Evolutionary conservation across 2,797 vertebrate species (phyloP), one percentile per base, ranked within the genome.

Genomic region (Thaleichthys pacificus): DNA sequence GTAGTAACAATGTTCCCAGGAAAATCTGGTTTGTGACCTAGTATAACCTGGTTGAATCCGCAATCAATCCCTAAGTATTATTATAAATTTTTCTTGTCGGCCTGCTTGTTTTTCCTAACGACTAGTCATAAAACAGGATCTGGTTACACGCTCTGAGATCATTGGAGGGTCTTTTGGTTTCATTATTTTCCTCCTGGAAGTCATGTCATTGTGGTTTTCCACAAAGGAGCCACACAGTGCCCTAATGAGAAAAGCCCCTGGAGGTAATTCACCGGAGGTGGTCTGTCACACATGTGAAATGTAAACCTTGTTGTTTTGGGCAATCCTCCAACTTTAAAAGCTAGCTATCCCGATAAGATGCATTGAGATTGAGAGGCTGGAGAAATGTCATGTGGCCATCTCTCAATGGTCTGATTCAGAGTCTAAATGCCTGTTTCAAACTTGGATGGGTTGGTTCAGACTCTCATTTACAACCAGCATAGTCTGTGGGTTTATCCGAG

Each of bases 211-310:
- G 81, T 84, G 80, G 79, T 74, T 72, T 72, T 71, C 2, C 66
- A 84, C 84, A 89, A 86, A 81, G 77, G 69, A 57, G 73, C 76
- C 80, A 75, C 73, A 80, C 76, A 86, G 76, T 17, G 15, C 74
- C 32, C 81, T 65, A 81, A 79, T 80, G 14, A 66, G 71, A 73
- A 77, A 74, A 32, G 28, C 58, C 68, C 72, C 77, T 1, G n/a
- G 71, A 75, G 73, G 77, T 67, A 15, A 76, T 80, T 47, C 19
- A 54, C 58, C 54, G 63, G 76, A 74, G 75, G 74, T 77, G 70
- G 72, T 74, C 73, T 78, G 69, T 58, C 83, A 75, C 57, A 64
- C 68, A 61, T 73, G 77, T 81, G 79, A 86, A 85, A 81, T 60
- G 67, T 79, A 51, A 74, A 79, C 82, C 81, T 79, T 77, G 80